A percentile compares a stretch with the other conserved stretches of the same genome.
Conservation (phyloP, 1,140 invertebrate genomes). For the Trichomalopsis sarcophagae region DNA sequence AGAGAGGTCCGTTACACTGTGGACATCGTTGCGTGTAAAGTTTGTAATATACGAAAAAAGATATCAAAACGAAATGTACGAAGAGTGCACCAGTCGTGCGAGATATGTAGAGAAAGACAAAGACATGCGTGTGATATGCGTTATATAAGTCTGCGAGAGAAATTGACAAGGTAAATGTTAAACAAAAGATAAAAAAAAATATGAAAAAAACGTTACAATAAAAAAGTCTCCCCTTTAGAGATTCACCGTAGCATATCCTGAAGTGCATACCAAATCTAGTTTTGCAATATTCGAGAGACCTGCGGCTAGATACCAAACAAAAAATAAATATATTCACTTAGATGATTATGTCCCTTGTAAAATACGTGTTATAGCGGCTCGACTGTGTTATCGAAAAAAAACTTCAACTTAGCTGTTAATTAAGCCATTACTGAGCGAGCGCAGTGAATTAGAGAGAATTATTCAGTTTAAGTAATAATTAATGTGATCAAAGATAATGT, state of each 20-base stretch:
- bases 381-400: slow-evolving; percentile 61
- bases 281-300: slow-evolving; percentile 57
- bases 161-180: slow-evolving; percentile 9
- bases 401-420: slow-evolving; percentile 34
- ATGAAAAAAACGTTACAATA: slow-evolving; percentile 47
- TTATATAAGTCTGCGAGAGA: slow-evolving; percentile 28
- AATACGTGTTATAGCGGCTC: slow-evolving; percentile 61
- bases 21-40: slow-evolving; percentile 7
- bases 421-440: slow-evolving; percentile 41
- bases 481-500: slow-evolving; percentile 60
- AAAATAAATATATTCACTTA: slow-evolving; percentile 57
- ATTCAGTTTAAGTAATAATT: slow-evolving; percentile 57
- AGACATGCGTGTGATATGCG: background rate
- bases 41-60: slow-evolving; percentile 25
- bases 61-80: slow-evolving; percentile 39
- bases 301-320: slow-evolving; percentile 50
- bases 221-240: slow-evolving; percentile 62
- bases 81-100: background rate
- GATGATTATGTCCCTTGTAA: slow-evolving; percentile 59
- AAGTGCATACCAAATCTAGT: slow-evolving; percentile 66
- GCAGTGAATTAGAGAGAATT: slow-evolving; percentile 55
- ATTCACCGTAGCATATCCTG: slow-evolving; percentile 65
- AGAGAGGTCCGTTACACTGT: background rate
- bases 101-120: slow-evolving; percentile 28
- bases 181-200: slow-evolving; percentile 16